These are phyloP conservation scores for Dysmachus trigonus DNA, from an alignment of 2,888 invertebrate genomes.

Conservation along the genomic window DNA sequence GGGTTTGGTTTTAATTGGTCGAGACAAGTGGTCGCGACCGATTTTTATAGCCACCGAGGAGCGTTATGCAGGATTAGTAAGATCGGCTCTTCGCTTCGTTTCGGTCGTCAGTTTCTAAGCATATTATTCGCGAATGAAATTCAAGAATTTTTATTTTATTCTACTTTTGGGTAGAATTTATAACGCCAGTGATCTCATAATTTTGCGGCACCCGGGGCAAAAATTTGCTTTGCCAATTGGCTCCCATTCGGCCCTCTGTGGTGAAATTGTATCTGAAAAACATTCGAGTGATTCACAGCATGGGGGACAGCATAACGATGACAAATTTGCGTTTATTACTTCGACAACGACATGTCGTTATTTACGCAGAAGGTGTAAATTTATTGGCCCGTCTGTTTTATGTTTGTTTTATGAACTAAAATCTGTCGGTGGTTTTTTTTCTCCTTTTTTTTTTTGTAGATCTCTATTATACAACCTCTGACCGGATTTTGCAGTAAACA, in stretches of 20 bases:
- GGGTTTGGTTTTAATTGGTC: slow-evolving; percentile 53
- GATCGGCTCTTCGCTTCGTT: background rate
- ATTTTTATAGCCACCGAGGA: slow-evolving; percentile 7
- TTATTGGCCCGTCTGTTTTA: background rate
- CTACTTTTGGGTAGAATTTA: slow-evolving; percentile 17
- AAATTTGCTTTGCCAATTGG: slow-evolving; percentile 4
- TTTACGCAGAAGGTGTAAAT: slow-evolving; percentile 35
- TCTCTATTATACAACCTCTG: background rate
- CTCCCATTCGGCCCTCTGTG: background rate
- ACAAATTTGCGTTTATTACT: slow-evolving; percentile 52
- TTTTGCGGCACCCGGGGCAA: background rate
- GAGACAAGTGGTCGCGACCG: slow-evolving; percentile 50
- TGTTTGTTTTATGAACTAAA: background rate
- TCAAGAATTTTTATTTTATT: slow-evolving; percentile 3
- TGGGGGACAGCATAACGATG: slow-evolving; percentile 49
- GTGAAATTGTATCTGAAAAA: slow-evolving; percentile 31
- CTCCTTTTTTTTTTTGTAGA: background rate
- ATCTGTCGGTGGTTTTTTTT: background rate
- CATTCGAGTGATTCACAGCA: slow-evolving; percentile 33
- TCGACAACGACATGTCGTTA: slow-evolving; percentile 50
- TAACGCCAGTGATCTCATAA: slow-evolving; percentile 12
- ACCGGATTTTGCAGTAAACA: background rate
- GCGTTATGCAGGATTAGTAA: slow-evolving; percentile 3
- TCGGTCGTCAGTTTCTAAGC: slow-evolving; percentile 6
- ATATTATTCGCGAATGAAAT: slow-evolving; percentile 15